Base-by-base conservation (phyloP, 2,113 vertebrate genomes). In the Elanoides forficatus region DNA sequence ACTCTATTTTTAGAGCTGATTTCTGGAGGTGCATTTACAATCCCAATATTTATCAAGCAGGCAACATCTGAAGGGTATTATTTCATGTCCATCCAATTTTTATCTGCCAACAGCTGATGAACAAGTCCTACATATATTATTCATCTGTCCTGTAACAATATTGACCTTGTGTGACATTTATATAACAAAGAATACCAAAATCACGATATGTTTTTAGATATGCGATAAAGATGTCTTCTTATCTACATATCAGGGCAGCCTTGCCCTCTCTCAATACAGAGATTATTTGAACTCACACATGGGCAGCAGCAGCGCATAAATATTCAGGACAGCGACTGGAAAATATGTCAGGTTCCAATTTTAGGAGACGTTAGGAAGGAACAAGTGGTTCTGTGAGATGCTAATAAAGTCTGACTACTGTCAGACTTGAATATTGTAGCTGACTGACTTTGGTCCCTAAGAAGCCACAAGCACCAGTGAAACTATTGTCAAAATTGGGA, bases 1-100 rank as follows among this genome's bases (percentile, higher is more conserved):
- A 62, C 16, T 93, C 95, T 97, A 96, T 97, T 97, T 97, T 97
- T 97, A 97, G 94, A 90, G 38, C 40, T 88, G 78, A 86, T 95
- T 91, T 95, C 93, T 89, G 56, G 86, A 96, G 92, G 45, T 94
- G 58, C 43, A 95, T 68, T 96, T 95, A 88, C 43, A 90, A 30
- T 68, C 65, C 79, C 27, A 48, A 43, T 95, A 94, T 93, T 93
- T 94, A 55, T 96, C 90, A 96, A 86, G 74, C 47, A 94, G 84
- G 66, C 74, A 91, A 30, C 56, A 92, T 73, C 88, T 91, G 84
- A 97, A 82, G 83, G 83, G 52, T 81, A n/a, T 23, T 92, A 71
- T 96, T 94, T 97, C 85, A 85, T 29, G 86, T 87, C 92, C 88
- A 85, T 87, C 78, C 1, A 3, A 66, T 87, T 96, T 94, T 93